Percentiles rank a stretch among this genome's conserved stretches.
Evolutionary conservation across 2,888 invertebrate genomes (phyloP).

Genomic region (Ferrisia virgata): DNA sequence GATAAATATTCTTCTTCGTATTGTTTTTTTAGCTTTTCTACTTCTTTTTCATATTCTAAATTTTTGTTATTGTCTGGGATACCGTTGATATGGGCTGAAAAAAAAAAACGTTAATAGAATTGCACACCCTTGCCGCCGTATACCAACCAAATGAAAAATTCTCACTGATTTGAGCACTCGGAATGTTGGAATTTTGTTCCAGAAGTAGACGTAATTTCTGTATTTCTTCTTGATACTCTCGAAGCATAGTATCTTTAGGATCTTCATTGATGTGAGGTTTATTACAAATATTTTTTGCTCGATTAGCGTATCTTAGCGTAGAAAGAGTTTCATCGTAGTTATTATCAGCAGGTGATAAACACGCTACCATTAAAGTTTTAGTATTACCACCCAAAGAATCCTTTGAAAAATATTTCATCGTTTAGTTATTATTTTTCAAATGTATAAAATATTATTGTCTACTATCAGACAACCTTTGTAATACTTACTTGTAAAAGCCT

Average conservation of each 20-base stretch:
- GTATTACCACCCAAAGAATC: conserved; percentile 84
- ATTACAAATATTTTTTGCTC: conserved; percentile 83
- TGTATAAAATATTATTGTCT: not conserved
- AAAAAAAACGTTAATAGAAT: not conserved
- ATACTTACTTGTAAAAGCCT: conserved; percentile 64
- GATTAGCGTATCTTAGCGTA: conserved; percentile 76
- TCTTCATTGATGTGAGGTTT: conserved; percentile 83
- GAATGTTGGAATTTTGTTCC: conserved; percentile 51
- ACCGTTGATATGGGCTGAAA: not conserved
- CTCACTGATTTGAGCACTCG: not conserved
- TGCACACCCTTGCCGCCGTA: not conserved
- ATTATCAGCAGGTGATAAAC: conserved; percentile 75
- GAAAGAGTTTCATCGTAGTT: conserved; percentile 82
- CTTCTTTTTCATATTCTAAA: conserved; percentile 59
- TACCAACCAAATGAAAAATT: not conserved
- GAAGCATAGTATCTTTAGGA: conserved; percentile 80
- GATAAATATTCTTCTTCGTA: conserved; percentile 61
- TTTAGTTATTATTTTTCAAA: not conserved
- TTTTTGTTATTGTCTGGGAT: conserved; percentile 48
- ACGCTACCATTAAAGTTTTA: conserved; percentile 83
- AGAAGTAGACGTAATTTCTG: conserved; percentile 64
- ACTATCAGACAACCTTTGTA: not conserved
- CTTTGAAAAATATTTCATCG: conserved; percentile 52
- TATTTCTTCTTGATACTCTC: conserved; percentile 83
- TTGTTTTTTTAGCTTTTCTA: conserved; percentile 57